Evolutionary conservation across 2,797 vertebrate genomes (phyloP), one percentile per base, ranked within the genome.

Genomic region (Streptopelia turtur): DNA sequence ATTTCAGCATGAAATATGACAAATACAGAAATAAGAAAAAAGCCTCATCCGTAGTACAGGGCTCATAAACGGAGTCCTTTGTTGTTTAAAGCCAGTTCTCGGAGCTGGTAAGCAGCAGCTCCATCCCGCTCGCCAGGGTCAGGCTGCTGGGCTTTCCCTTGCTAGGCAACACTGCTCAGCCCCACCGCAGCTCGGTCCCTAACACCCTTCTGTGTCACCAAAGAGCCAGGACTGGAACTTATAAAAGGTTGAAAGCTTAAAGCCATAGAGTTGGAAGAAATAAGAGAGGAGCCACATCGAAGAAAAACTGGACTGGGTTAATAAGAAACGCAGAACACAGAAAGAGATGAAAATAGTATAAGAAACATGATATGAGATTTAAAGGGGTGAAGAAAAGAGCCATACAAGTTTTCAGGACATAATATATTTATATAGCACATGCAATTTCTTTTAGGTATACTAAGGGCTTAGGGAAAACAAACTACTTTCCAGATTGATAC

Each of bases 181-280:
- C 27, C 35, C 31, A 28, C 35, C 2, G 3, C 31, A 23, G 37
- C 55, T 41, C 10, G 1, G 20, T 16, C 5, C 30, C 14, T 16
- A 17, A 13, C 0, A 3, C 28, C 31, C 59, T 56, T 20, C 61
- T 2, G 1, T 2, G 0, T 10, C 6, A 1, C 43, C 4, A 0
- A 59, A 35, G 12, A 53, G 21, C 33, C 45, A 37, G 28, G n/a
- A 7, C 7, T 43, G 31, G 33, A 65, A n/a, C 11, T 61, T 27
- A 16, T 3, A 12, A 31, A 52, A n/a, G 22, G 56, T 21, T 30
- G 30, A 70, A 60, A 24, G 28, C 52, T 55, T 64, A 10, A 52
- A 60, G 31, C 22, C 25, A 87, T 12, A 14, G 18, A 21, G 13
- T 2, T n/a, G 43, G 43, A 81, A 77, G 49, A 43, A 43, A 6